These are phyloP conservation scores for Thunnus thynnus DNA, from an alignment of 2,113 vertebrate genomes.

Conservation along the genomic window DNA sequence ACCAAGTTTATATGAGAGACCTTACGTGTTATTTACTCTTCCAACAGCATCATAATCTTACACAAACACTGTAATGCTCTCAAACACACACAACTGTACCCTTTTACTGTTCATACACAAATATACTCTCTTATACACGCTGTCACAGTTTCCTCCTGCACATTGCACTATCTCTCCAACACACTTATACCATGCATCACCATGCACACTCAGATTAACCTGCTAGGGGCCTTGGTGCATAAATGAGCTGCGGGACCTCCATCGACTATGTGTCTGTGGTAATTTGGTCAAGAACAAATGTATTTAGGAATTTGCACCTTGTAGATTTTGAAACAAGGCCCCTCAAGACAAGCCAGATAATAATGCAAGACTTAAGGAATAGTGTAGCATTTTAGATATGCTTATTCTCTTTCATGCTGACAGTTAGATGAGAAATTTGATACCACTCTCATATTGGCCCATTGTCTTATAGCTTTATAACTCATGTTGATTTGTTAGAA, in stretches of 20 bases:
- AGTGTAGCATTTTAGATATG: too few relatives aligned
- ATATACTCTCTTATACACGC: neutral
- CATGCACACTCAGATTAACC: neutral
- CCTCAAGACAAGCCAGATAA: too few relatives aligned
- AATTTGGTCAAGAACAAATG: neutral
- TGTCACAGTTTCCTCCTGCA: neutral
- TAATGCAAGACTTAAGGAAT: neutral
- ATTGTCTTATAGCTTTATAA: neutral
- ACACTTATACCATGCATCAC: too few relatives aligned
- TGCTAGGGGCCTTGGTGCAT: neutral
- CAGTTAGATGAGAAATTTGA: too few relatives aligned
- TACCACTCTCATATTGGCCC: too few relatives aligned
- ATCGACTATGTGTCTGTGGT: neutral
- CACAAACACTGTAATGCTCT: neutral
- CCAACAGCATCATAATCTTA: constrained; percentile 12
- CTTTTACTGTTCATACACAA: neutral
- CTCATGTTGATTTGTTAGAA: neutral
- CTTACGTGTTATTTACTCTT: neutral
- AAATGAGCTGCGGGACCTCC: neutral
- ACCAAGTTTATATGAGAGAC: constrained; percentile 5
- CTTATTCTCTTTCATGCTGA: too few relatives aligned
- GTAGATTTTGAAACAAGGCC: neutral
- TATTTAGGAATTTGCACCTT: too few relatives aligned
- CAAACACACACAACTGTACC: neutral
- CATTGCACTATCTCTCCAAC: neutral